phyloP scores from a whole-genome alignment of 2,797 vertebrate genomes.

The Hyperoplus lanceolatus region DNA sequence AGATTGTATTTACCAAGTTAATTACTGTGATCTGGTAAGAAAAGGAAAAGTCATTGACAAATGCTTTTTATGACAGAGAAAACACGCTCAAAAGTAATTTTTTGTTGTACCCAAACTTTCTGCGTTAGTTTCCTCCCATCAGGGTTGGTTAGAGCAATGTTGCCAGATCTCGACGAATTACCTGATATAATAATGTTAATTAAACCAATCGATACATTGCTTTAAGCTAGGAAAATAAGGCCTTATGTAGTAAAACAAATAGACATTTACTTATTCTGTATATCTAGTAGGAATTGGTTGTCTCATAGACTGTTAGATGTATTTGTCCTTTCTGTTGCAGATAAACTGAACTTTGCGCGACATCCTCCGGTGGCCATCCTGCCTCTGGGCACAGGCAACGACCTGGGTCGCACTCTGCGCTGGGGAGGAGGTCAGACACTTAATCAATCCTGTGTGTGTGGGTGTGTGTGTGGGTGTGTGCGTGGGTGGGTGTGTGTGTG shows the following conservation, averaged over 20 bases:
- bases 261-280: neutral
- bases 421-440: conserved; percentile 95
- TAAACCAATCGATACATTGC: too few species aligned
- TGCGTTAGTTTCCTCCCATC: neutral
- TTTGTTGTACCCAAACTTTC: too few species aligned
- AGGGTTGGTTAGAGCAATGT: neutral
- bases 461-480: conserved; percentile 18
- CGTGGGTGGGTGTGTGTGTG: conserved; percentile 28
- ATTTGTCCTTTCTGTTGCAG: conserved; percentile 76
- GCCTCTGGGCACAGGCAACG: conserved; percentile 95
- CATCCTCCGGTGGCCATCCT: conserved; percentile 93
- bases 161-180: neutral
- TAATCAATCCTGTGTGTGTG: conserved; percentile 8
- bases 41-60: too few species aligned
- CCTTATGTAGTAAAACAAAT: too few species aligned
- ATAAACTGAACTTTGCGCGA: conserved; percentile 90
- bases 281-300: neutral
- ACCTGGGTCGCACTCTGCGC: conserved; percentile 94
- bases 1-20: too few species aligned
- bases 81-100: too few species aligned
- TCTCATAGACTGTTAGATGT: conserved; percentile 7
- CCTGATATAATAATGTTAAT: neutral
- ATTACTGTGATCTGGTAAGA: too few species aligned
- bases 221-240: too few species aligned
- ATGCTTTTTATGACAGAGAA: too few species aligned